Conservation (phyloP, 2,797 vertebrate genomes). For the Podarcis lilfordi region DNA sequence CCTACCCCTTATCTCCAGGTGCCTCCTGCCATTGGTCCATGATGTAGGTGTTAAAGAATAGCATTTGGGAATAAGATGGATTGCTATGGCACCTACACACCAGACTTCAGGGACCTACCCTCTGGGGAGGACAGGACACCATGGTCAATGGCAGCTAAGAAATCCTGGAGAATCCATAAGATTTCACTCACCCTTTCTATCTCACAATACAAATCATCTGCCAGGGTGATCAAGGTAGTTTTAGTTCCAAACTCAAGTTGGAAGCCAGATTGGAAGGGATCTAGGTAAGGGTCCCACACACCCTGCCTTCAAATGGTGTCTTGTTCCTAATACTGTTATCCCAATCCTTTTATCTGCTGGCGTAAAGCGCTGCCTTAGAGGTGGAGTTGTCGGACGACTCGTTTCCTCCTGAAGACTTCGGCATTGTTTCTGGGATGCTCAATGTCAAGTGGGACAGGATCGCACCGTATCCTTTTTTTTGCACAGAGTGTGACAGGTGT, state of each 20-base stretch:
- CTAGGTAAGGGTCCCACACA: too few relatives aligned
- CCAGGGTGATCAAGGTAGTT: neutral
- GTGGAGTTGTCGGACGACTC: slow-evolving; percentile 96
- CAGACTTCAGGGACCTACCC: too few relatives aligned
- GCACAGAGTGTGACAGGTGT: too few relatives aligned
- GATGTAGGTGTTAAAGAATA: too few relatives aligned
- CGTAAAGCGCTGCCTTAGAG: slow-evolving; percentile 88
- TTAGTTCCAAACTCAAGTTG: neutral
- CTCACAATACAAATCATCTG: too few relatives aligned
- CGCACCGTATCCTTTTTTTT: slow-evolving; percentile 90
- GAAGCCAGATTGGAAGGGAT: neutral
- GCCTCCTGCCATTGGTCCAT: too few relatives aligned
- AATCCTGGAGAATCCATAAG: neutral
- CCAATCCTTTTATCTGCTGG: neutral
- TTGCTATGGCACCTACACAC: too few relatives aligned
- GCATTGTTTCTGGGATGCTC: slow-evolving; percentile 96
- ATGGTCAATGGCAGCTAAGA: neutral
- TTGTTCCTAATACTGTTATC: accelerated
- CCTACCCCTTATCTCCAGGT: too few relatives aligned
- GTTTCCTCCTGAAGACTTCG: slow-evolving; percentile 96
- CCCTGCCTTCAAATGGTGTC: neutral
- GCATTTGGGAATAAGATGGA: too few relatives aligned
- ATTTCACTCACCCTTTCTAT: neutral
- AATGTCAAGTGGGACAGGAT: slow-evolving; percentile 98
- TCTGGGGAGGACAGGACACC: too few relatives aligned